Percentiles rank a stretch among this genome's conserved stretches.
phyloP scores from a whole-genome alignment of 2,888 invertebrate genomes.

The Heliothis peltigera region DNA sequence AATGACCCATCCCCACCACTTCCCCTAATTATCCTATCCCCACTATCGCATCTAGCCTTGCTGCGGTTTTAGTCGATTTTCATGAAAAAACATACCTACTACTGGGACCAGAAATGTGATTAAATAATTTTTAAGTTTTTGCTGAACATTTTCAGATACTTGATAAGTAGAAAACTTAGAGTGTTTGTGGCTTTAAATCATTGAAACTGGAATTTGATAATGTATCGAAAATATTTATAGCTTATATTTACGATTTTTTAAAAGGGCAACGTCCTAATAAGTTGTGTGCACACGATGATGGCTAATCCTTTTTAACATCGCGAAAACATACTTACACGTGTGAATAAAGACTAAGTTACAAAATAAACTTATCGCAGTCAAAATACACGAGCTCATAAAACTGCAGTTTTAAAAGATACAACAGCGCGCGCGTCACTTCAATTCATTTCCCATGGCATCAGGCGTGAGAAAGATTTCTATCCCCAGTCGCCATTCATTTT shows the following conservation, averaged over 20 bases:
- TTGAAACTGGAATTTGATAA: conserved; percentile 13
- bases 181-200: conserved; percentile 12
- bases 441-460: conserved; percentile 80
- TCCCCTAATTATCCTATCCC: conserved; percentile 80
- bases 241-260: conserved; percentile 14
- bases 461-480: conserved; percentile 88
- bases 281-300: conserved; percentile 6
- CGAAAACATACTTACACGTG: not conserved
- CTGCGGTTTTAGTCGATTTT: conserved; percentile 74
- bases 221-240: conserved; percentile 15
- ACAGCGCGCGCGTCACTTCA: conserved; percentile 65
- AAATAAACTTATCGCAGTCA: conserved; percentile 32
- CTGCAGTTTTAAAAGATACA: conserved; percentile 44
- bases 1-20: conserved; percentile 75
- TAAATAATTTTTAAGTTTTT: conserved; percentile 21
- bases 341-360: conserved; percentile 7
- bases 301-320: not conserved
- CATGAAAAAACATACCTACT: conserved; percentile 60
- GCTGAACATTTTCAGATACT: not conserved
- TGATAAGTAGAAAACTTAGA: conserved; percentile 14
- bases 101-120: conserved; percentile 19
- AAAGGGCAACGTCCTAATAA: conserved; percentile 23
- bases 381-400: conserved; percentile 34
- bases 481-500: conserved; percentile 81
- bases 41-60: conserved; percentile 63